Base-by-base conservation (phyloP, 2,888 invertebrate species). In the Penaeus monodon region DNA sequence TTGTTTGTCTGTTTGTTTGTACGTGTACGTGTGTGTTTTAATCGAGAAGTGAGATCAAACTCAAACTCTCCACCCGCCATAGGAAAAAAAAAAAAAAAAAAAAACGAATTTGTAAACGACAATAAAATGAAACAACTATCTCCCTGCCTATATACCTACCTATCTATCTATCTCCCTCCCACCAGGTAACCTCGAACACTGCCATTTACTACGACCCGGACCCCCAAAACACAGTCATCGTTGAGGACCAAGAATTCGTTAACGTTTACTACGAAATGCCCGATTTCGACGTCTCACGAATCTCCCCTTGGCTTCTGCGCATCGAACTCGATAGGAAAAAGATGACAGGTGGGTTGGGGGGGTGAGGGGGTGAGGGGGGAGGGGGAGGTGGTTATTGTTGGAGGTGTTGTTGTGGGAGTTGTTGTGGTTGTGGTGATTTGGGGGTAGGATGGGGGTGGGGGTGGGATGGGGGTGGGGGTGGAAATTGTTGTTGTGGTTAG, bases 251-350 rank as follows among this genome's bases (percentile, higher is more conserved):
- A 92, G 99, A 99, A 92, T 99, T 99, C 93, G 99, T 99, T 0
- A 99, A 99, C 92, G 98, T 99, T 77, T 99, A 99, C 93, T 99
- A 99, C 92, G 99, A 99, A 94, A 99, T 99, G 99, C 99, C 99
- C 20, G 99, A 99, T 93, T 99, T 99, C 92, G 99, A 99, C 92
- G 98, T 99, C 0, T 96, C 98, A 0, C 95, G 98, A 91, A 98
- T 99, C 90, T 99, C 99, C 0, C 98, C 99, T 0, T 99, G 99
- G 99, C 93, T 99, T 66, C 93, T 99, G 76, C 97, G 99, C 93
- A 98, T 99, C 91, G 99, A 99, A 92, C 94, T 99, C 87, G 99
- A 99, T 93, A 95, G 99, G 88, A 99, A 99, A 93, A 95, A 99
- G 91, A 99, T 99, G 98, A 98, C 98, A 24, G 92, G 92, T 92